phyloP scores from a whole-genome alignment of 1,140 invertebrate genomes.

The Bombus pascuorum region DNA sequence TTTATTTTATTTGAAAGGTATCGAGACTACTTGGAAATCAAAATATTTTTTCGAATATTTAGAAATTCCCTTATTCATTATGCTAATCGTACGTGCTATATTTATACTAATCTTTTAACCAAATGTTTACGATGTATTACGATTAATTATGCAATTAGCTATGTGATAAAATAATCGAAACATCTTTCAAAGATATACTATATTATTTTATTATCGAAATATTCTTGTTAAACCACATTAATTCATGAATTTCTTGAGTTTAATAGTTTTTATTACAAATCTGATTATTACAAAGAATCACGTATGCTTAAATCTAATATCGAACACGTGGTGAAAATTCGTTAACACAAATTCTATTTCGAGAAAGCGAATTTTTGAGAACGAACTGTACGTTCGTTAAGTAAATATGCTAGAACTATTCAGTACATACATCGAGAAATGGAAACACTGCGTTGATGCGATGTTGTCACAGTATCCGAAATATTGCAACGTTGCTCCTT shows the following conservation, averaged over 20 bases:
- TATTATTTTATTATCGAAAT: neutral
- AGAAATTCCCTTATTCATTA: too few relatives aligned
- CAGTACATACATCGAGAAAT: neutral
- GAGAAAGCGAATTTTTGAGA: neutral
- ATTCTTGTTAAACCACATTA: neutral
- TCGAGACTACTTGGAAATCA: neutral
- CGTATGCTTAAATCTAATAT: neutral
- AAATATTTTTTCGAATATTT: neutral
- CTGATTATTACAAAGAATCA: neutral
- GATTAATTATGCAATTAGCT: neutral
- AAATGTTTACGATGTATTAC: neutral
- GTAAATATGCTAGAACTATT: constrained; percentile 1
- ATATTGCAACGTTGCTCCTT: constrained; percentile 36
- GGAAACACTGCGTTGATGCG: constrained; percentile 5
- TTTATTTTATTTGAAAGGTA: neutral
- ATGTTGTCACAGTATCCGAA: constrained; percentile 41
- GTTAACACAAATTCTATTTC: neutral
- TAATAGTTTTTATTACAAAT: neutral
- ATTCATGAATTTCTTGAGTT: neutral
- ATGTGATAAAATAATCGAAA: neutral
- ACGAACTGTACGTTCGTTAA: neutral
- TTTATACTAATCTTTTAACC: neutral
- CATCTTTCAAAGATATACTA: neutral
- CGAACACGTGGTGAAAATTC: neutral
- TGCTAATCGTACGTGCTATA: neutral